Evolutionary conservation across 1,140 invertebrate species (phyloP).

Genomic region (Orchesella cincta): DNA sequence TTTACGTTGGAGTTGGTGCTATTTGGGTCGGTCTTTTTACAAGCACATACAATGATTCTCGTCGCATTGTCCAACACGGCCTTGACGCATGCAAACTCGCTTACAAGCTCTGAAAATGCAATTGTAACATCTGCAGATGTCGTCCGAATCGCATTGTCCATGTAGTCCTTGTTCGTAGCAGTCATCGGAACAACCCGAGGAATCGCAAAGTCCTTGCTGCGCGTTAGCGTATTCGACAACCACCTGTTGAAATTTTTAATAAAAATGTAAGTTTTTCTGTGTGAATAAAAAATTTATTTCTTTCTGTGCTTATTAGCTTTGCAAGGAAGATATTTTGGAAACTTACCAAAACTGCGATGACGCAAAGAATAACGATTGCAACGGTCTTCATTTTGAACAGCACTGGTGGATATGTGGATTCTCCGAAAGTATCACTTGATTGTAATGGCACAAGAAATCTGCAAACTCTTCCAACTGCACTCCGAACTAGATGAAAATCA

Average conservation of each 20-base stretch:
- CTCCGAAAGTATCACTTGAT: too few species aligned
- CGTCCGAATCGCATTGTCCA: constrained; percentile 9
- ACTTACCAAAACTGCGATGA: background rate
- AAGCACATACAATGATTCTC: background rate
- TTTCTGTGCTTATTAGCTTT: too few species aligned
- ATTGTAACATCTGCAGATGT: background rate
- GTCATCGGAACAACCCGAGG: background rate
- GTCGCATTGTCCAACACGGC: background rate
- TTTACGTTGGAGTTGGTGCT: background rate
- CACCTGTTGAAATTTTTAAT: background rate
- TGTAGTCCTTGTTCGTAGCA: background rate
- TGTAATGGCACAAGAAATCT: too few species aligned
- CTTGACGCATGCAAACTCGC: background rate
- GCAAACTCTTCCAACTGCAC: too few species aligned
- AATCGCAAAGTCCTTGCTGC: background rate
- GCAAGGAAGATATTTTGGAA: too few species aligned
- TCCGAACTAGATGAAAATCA: too few species aligned
- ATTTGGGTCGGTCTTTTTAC: background rate
- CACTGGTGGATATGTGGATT: too few species aligned
- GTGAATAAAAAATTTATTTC: too few species aligned
- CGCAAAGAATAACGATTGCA: background rate
- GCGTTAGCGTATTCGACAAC: background rate
- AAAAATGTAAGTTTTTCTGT: too few species aligned
- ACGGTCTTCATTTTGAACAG: background rate
- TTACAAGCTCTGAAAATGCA: constrained; percentile 23